Evolutionary conservation across 2,888 invertebrate genomes (phyloP).

Genomic region (Cyaniris semiargus): DNA sequence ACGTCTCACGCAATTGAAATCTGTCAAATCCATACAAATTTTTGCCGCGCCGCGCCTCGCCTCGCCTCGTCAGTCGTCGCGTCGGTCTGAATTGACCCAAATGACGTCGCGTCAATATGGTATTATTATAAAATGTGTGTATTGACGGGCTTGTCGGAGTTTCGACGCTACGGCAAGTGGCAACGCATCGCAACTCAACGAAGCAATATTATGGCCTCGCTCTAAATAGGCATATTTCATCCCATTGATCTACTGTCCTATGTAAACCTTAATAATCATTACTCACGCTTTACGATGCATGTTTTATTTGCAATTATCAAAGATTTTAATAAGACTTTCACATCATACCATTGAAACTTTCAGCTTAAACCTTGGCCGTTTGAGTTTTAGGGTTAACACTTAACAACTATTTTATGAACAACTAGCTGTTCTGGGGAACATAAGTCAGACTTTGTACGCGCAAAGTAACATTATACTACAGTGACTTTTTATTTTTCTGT

Average conservation of each 20-base stretch:
- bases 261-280: background rate
- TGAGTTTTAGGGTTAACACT: background rate
- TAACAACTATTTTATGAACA: background rate
- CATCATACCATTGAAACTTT: background rate
- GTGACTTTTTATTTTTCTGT: background rate
- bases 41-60: no score
- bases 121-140: background rate
- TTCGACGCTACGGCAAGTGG: background rate
- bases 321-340: constrained; percentile 5
- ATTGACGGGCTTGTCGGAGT: background rate
- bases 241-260: background rate
- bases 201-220: no score
- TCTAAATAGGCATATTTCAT: background rate
- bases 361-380: background rate
- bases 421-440: background rate
- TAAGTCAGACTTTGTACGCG: background rate
- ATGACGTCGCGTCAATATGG: no score
- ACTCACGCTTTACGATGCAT: background rate
- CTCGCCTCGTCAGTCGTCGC: no score
- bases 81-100: no score
- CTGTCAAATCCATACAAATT: no score
- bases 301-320: constrained; percentile 1
- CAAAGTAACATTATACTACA: no score
- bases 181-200: background rate
- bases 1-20: no score